These are phyloP conservation scores for Vireo altiloquus DNA, from an alignment of 2,113 vertebrate genomes.

Conservation along the genomic window DNA sequence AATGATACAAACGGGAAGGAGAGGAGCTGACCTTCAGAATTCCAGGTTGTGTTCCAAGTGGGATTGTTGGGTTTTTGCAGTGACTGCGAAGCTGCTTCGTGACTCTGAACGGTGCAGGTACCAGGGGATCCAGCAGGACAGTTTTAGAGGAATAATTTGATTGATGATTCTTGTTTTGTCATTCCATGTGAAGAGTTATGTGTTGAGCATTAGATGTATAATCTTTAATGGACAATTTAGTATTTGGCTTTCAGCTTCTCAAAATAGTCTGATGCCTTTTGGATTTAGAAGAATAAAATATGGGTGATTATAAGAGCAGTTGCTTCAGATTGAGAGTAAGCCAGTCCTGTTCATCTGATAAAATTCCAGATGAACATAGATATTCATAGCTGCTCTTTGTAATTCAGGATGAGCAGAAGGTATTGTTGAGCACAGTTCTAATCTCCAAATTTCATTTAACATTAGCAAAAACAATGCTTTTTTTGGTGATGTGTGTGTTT, in stretches of 20 bases:
- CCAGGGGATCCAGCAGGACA: not conserved
- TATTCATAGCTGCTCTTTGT: not conserved
- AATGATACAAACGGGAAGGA: not conserved
- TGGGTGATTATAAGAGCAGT: not conserved
- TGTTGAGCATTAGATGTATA: not conserved
- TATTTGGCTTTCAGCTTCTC: not conserved
- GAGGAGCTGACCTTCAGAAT: not conserved
- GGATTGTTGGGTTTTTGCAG: not conserved
- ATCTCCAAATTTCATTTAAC: not conserved
- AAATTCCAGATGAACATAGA: not conserved
- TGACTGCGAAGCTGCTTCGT: not conserved
- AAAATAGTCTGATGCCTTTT: not conserved
- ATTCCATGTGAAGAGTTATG: fast-evolving
- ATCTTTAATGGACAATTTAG: not conserved
- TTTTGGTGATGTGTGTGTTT: not conserved
- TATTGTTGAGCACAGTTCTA: not conserved
- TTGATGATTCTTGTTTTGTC: not conserved
- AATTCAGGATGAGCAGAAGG: not conserved
- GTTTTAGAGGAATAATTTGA: not conserved
- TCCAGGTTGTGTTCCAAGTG: not conserved
- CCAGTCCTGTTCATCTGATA: not conserved
- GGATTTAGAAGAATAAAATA: not conserved
- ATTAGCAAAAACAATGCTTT: not conserved
- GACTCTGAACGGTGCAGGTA: not conserved
- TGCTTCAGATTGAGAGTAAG: not conserved